phyloP scores from a whole-genome alignment of 2,888 invertebrate genomes.

The Drosophila paranaensis region DNA sequence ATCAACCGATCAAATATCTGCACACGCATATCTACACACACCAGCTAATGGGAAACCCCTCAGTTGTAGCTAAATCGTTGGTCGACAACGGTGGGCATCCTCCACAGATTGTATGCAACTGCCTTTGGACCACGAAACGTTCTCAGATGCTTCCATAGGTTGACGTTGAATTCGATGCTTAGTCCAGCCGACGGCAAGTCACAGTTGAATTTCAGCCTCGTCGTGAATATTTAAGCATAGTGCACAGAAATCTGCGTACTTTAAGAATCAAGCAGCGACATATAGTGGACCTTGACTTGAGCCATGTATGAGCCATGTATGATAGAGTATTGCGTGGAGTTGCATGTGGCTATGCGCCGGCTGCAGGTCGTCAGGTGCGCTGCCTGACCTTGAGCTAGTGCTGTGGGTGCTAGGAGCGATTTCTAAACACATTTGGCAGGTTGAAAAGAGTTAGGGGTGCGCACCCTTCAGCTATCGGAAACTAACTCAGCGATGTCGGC shows the following conservation, averaged over 20 bases:
- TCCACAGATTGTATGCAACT: background rate
- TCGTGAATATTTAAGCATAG: background rate
- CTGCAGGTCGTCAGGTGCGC: constrained; percentile 22
- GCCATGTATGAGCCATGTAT: background rate
- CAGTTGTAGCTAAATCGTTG: no score
- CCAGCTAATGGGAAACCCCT: no score
- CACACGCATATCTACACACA: no score
- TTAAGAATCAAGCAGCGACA: no score
- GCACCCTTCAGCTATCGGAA: constrained; percentile 3
- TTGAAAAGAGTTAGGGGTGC: constrained; percentile 67
- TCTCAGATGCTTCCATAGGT: background rate
- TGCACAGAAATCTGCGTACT: background rate
- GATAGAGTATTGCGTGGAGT: constrained; percentile 53
- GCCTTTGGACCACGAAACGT: no score
- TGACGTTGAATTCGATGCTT: background rate
- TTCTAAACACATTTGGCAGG: constrained; percentile 63
- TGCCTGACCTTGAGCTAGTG: constrained; percentile 67
- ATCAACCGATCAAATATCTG: no score
- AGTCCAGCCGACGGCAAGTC: background rate
- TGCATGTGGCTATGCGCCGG: constrained; percentile 11
- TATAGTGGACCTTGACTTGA: background rate
- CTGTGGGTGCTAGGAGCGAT: constrained; percentile 31
- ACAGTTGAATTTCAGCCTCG: no score
- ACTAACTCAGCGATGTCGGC: constrained; percentile 1
- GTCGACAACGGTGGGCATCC: no score